phyloP scores from a whole-genome alignment of 2,888 invertebrate species.

The Drosophila phalerata region DNA sequence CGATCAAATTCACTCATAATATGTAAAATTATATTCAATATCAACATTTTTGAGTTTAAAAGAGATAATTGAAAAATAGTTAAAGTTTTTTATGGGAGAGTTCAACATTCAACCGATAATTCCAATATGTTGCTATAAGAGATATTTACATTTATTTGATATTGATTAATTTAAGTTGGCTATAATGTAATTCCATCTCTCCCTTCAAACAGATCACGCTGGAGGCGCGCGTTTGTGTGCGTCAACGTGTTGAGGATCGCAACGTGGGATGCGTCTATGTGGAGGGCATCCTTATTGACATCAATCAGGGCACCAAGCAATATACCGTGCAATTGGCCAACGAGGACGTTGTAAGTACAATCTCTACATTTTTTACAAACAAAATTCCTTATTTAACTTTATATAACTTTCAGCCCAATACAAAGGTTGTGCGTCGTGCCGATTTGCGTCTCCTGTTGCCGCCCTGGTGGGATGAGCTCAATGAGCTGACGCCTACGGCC shows the following conservation, averaged over 20 bases:
- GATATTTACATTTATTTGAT: too few species aligned
- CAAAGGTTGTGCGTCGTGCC: slow-evolving; percentile 91
- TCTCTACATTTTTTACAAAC: not conserved
- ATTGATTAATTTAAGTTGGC: not conserved
- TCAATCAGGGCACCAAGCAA: slow-evolving; percentile 89
- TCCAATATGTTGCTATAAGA: too few species aligned
- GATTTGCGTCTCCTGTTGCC: slow-evolving; percentile 95
- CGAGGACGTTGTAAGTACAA: slow-evolving; percentile 83
- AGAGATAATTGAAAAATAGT: not conserved
- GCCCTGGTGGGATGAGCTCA: slow-evolving; percentile 98
- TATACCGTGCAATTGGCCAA: slow-evolving; percentile 88
- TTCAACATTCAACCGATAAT: not conserved
- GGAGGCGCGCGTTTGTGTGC: slow-evolving; percentile 93
- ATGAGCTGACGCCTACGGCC: slow-evolving; percentile 86
- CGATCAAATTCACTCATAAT: too few species aligned
- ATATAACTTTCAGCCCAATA: slow-evolving; percentile 45
- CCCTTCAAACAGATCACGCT: slow-evolving; percentile 88
- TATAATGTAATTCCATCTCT: not conserved
- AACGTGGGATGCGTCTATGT: slow-evolving; percentile 91
- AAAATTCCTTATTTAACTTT: not conserved
- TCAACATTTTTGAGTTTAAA: not conserved
- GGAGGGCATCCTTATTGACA: slow-evolving; percentile 92
- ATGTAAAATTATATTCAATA: too few species aligned
- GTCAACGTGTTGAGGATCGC: slow-evolving; percentile 88
- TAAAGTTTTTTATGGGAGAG: not conserved